These are phyloP conservation scores for Suricata suricatta DNA, from an alignment of 2,113 vertebrate genomes.

Conservation along the genomic window DNA sequence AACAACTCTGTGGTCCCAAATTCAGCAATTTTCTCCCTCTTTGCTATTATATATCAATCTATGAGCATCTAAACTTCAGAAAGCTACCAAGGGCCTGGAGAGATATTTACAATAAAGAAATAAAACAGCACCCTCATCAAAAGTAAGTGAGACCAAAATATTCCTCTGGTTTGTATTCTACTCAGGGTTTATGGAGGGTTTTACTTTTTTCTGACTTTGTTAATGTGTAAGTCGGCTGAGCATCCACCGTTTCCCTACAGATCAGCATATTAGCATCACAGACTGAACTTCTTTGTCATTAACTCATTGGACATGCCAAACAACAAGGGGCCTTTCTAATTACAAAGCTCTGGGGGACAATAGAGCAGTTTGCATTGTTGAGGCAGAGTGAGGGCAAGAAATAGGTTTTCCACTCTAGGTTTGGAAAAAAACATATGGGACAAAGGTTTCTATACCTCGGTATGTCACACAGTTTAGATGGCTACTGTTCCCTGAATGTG, in stretches of 20 bases:
- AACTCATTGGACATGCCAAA: not conserved
- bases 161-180: not conserved
- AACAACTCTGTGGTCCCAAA: slow-evolving; percentile 10
- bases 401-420: not conserved
- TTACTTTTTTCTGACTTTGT: not conserved
- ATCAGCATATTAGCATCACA: not conserved
- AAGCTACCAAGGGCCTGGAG: not conserved
- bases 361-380: not conserved
- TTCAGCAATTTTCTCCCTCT: slow-evolving; percentile 46
- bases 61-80: slow-evolving; percentile 11
- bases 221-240: not conserved
- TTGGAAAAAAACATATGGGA: not conserved
- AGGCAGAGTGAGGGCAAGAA: not conserved
- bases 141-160: not conserved
- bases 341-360: not conserved
- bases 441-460: not conserved
- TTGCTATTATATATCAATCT: not conserved
- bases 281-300: not conserved
- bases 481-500: not conserved
- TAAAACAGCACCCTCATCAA: not conserved
- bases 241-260: not conserved
- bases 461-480: not conserved
- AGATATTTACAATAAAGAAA: slow-evolving; percentile 44
- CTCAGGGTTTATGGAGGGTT: not conserved
- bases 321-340: not conserved